phyloP scores from a whole-genome alignment of 2,113 vertebrate species.

The Edolisoma coerulescens region DNA sequence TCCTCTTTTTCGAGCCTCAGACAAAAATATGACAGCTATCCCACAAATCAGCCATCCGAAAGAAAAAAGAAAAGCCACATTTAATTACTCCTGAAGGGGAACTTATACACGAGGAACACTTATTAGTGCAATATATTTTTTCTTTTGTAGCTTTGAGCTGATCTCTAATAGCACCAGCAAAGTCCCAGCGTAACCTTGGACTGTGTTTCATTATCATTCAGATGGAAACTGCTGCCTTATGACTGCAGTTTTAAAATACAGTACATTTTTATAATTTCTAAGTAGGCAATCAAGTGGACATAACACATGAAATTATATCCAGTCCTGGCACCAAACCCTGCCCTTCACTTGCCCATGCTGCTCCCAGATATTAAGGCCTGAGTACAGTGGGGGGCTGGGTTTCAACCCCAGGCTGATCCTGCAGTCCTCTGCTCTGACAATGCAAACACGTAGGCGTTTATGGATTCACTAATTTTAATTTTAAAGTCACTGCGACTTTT shows the following conservation, averaged over 20 bases:
- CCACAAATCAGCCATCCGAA: constrained; percentile 28
- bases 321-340: neutral
- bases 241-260: constrained; percentile 33
- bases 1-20: neutral
- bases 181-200: constrained; percentile 60
- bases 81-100: constrained; percentile 65
- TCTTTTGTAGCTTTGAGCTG: constrained; percentile 54
- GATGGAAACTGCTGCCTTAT: constrained; percentile 34
- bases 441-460: neutral
- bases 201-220: constrained; percentile 54
- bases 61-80: neutral
- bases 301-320: constrained; percentile 41
- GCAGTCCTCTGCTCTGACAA: neutral
- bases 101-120: constrained; percentile 45
- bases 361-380: neutral
- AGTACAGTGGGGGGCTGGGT: neutral
- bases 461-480: neutral
- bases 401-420: neutral
- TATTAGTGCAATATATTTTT: constrained; percentile 61
- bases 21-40: constrained; percentile 37
- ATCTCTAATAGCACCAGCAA: constrained; percentile 46
- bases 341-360: neutral
- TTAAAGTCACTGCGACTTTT: neutral
- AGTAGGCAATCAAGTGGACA: constrained; percentile 29
- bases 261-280: constrained; percentile 57